Conservation (phyloP, 2,888 invertebrate species). For the Zootermopsis nevadensis region DNA sequence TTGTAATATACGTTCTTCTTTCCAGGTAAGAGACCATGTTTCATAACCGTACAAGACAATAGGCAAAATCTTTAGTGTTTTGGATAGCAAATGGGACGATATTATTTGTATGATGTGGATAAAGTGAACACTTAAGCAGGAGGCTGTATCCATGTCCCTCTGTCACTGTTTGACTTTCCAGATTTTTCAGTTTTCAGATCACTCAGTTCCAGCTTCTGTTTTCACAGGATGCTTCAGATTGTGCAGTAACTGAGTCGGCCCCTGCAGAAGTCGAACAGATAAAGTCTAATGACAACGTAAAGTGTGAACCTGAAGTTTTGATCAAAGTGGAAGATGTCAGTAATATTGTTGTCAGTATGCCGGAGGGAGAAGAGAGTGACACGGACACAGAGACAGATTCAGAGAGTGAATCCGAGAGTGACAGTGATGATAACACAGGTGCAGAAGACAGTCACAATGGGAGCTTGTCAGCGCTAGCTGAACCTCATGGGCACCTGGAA, state of each 20-base stretch:
- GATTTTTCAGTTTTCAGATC: too few relatives aligned
- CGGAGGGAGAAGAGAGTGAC: constrained; percentile 46
- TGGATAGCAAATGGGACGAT: too few relatives aligned
- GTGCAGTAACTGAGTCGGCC: not conserved
- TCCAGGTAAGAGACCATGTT: too few relatives aligned
- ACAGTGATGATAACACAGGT: constrained; percentile 47
- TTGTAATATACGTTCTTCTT: too few relatives aligned
- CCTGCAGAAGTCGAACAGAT: not conserved
- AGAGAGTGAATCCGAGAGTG: constrained; percentile 58
- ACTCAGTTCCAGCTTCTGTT: not conserved
- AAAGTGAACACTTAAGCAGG: too few relatives aligned
- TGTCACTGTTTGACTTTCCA: too few relatives aligned
- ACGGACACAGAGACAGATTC: constrained; percentile 55
- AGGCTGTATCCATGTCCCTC: too few relatives aligned
- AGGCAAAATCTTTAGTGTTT: too few relatives aligned
- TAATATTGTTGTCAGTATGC: not conserved
- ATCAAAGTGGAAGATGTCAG: constrained; percentile 50
- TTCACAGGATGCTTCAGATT: constrained; percentile 4
- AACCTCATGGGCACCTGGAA: not conserved
- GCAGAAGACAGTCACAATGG: constrained; percentile 15
- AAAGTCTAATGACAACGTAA: constrained; percentile 37
- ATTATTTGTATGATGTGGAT: too few relatives aligned
- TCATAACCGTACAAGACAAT: too few relatives aligned
- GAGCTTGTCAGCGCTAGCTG: not conserved
- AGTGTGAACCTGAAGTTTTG: constrained; percentile 50